Percentiles rank a stretch among this genome's conserved stretches.
Evolutionary conservation across 2,113 vertebrate species (phyloP).

Genomic region (Scolopax mira): DNA sequence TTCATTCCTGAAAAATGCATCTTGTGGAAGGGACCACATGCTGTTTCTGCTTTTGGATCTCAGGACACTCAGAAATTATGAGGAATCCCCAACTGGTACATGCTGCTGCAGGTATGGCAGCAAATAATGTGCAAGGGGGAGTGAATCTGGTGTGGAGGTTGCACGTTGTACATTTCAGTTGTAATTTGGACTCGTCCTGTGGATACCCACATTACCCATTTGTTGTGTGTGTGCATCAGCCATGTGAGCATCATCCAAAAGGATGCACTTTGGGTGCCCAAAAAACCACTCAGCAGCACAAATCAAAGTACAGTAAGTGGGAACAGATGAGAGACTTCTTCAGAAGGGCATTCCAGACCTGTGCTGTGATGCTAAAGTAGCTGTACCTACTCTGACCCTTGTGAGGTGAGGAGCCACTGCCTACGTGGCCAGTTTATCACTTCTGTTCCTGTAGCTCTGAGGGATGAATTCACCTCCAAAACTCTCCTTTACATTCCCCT

Average conservation of each 20-base stretch:
- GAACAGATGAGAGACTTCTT: background rate
- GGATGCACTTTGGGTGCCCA: background rate
- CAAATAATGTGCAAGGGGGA: background rate
- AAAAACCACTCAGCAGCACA: background rate
- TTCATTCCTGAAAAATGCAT: background rate
- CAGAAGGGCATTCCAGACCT: background rate
- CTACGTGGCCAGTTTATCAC: fast-evolving
- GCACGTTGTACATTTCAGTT: background rate
- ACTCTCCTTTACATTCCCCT: background rate
- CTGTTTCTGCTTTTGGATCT: background rate
- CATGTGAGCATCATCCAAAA: background rate
- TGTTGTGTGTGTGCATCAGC: background rate
- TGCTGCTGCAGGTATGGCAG: background rate
- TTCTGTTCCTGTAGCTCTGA: background rate
- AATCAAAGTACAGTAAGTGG: background rate
- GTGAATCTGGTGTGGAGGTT: background rate
- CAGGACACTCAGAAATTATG: background rate
- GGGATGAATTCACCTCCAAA: background rate
- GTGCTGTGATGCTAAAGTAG: background rate
- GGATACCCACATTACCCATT: background rate
- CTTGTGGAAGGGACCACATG: background rate
- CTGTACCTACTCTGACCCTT: background rate
- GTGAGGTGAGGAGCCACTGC: background rate
- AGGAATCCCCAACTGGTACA: background rate
- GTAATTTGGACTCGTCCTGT: fast-evolving